These are phyloP conservation scores for Pelecanus crispus DNA, from an alignment of 2,113 vertebrate species.

Conservation along the genomic window DNA sequence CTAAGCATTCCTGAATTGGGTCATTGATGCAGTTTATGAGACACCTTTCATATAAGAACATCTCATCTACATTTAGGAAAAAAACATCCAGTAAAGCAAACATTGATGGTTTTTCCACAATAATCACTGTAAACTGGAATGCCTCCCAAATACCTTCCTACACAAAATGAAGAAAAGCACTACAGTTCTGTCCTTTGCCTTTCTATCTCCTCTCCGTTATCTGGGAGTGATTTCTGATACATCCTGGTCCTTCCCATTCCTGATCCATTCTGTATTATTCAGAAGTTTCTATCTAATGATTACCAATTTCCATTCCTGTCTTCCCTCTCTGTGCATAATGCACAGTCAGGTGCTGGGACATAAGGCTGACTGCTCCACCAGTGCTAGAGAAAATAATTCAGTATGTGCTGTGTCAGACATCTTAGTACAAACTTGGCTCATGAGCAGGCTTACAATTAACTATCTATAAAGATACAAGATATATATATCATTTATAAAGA, in stretches of 20 bases:
- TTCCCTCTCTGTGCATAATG: neutral
- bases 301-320: neutral
- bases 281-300: neutral
- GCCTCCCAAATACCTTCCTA: neutral
- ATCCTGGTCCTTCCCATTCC: neutral
- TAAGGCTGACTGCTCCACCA: neutral
- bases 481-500: neutral
- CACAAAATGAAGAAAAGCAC: neutral
- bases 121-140: neutral
- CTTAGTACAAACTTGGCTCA: neutral
- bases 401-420: neutral
- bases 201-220: neutral
- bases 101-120: neutral
- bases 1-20: constrained; percentile 2
- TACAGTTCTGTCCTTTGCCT: neutral
- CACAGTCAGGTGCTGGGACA: neutral
- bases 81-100: neutral
- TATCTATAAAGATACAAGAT: neutral
- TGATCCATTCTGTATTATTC: neutral
- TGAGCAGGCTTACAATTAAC: neutral
- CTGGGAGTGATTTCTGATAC: neutral
- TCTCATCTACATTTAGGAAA: neutral
- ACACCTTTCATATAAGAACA: neutral
- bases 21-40: constrained; percentile 4
- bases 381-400: neutral